Evolutionary conservation across 1,140 invertebrate genomes (phyloP).

Genomic region (Aphis craccivora): DNA sequence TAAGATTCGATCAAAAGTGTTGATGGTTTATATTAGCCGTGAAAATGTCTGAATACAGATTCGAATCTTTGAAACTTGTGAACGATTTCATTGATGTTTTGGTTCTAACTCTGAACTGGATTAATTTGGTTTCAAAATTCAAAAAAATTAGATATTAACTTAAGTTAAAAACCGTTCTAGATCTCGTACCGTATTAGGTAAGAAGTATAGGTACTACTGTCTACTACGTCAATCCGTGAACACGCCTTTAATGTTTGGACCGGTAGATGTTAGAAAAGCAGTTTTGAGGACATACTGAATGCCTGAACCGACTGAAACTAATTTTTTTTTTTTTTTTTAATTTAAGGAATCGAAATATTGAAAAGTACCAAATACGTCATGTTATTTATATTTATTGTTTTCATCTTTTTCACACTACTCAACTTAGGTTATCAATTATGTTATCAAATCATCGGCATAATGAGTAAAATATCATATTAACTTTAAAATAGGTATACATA

Average conservation of each 20-base stretch:
- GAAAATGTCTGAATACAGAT: not conserved
- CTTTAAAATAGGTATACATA: not conserved
- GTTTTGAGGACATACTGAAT: no score
- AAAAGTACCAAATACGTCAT: no score
- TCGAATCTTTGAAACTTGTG: not conserved
- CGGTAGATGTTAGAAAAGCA: no score
- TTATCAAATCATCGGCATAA: not conserved
- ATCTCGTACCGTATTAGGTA: no score
- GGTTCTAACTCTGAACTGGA: not conserved
- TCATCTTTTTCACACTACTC: not conserved
- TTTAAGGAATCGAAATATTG: not conserved
- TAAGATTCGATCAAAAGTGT: no score
- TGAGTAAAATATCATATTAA: not conserved
- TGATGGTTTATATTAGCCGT: no score
- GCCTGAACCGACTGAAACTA: no score
- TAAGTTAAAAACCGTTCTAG: not conserved
- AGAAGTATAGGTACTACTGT: no score
- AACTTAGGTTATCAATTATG: no score
- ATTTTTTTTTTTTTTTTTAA: no score
- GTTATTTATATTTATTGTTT: not conserved
- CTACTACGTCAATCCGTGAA: no score
- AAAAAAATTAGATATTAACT: not conserved
- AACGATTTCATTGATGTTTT: not conserved
- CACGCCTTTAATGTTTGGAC: no score
- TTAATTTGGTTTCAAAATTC: not conserved